phyloP scores from a whole-genome alignment of 2,888 invertebrate species.

The Oasisia sp. region DNA sequence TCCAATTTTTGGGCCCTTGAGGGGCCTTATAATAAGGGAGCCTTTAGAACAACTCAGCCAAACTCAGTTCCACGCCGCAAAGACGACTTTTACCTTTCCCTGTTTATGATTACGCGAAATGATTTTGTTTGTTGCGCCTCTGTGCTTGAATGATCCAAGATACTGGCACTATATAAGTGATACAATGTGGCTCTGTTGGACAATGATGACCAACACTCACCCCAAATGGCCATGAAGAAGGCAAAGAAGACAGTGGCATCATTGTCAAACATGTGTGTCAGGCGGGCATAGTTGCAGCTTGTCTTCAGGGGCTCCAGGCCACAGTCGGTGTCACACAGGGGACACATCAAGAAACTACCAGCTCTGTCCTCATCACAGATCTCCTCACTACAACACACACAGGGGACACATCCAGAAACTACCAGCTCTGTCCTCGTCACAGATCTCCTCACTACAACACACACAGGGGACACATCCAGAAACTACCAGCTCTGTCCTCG shows the following conservation, averaged over 20 bases:
- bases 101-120: too few species aligned
- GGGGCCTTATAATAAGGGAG: too few species aligned
- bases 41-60: too few species aligned
- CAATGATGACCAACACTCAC: conserved; percentile 53
- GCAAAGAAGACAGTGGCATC: conserved; percentile 64
- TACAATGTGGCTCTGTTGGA: too few species aligned
- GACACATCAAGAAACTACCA: conserved; percentile 58
- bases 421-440: conserved; percentile 27
- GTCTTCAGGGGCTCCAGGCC: conserved; percentile 60
- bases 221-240: conserved; percentile 65
- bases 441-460: conserved; percentile 26
- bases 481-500: too few species aligned
- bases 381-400: conserved; percentile 37
- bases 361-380: conserved; percentile 36
- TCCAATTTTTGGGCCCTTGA: too few species aligned
- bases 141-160: too few species aligned
- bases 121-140: too few species aligned
- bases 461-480: too few species aligned
- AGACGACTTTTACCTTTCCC: too few species aligned
- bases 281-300: conserved; percentile 55
- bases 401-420: conserved; percentile 59
- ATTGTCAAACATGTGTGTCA: conserved; percentile 64
- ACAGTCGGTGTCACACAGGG: conserved; percentile 61
- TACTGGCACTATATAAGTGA: too few species aligned
- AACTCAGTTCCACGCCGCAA: too few species aligned